Evolutionary conservation across 2,797 vertebrate species (phyloP), one percentile per base, ranked within the genome.

Genomic region (Bradypodion ventrale): DNA sequence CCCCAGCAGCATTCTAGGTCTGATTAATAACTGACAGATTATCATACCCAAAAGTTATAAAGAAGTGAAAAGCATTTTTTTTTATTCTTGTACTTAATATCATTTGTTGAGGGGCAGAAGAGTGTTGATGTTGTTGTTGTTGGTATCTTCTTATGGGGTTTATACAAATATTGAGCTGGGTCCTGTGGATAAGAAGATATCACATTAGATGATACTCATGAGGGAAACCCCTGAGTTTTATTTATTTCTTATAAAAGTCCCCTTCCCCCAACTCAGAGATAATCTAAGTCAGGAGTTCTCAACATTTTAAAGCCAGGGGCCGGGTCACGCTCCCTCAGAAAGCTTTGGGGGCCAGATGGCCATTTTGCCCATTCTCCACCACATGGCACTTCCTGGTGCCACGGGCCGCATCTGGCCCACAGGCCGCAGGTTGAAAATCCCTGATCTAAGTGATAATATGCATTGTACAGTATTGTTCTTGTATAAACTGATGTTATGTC

Each of bases 401-500:
- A n/a, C n/a, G n/a, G n/a, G n/a, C n/a, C n/a, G n/a, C n/a, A n/a
- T n/a, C n/a, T n/a, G n/a, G n/a, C n/a, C n/a, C n/a, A n/a, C n/a
- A n/a, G n/a, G n/a, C n/a, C n/a, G n/a, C n/a, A n/a, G n/a, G n/a
- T n/a, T n/a, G n/a, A n/a, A n/a, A n/a, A n/a, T n/a, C n/a, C n/a
- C n/a, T n/a, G n/a, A n/a, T n/a, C n/a, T n/a, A n/a, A n/a, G n/a
- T n/a, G 4, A 2, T 21, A 15, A 15, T 40, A n/a, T 19, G 32
- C 27, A 4, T 76, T 77, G 23, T 70, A 10, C 15, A 46, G 70
- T n/a, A 21, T n/a, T 56, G 25, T 63, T 52, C 21, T 19, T 73
- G 21, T 86, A 49, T 60, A 49, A 32, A 80, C 79, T 83, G 83
- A 80, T 68, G 84, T 60, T n/a, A 87, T 56, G 52, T 70, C 68